Conservation (phyloP, 2,888 invertebrate species). For the Meta bourneti region DNA sequence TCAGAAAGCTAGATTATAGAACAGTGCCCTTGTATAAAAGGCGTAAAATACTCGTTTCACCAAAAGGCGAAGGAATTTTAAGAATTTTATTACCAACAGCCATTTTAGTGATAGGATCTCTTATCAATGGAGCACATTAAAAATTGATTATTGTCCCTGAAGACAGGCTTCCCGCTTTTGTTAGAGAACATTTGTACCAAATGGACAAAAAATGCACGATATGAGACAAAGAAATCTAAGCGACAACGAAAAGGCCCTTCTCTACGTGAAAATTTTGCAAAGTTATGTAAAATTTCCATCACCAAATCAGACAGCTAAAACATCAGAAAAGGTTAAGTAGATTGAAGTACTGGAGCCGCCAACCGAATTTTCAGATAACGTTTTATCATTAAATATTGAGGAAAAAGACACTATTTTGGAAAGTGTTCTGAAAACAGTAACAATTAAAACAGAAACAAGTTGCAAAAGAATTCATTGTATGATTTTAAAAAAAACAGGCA, state of each 20-base stretch:
- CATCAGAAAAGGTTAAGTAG: neutral
- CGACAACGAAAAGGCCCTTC: conserved; percentile 4
- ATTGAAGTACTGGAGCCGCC: neutral
- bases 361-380: neutral
- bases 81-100: neutral
- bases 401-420: neutral
- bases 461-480: neutral
- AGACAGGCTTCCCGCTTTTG: neutral
- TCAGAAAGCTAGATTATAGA: no score
- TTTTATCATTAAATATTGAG: neutral
- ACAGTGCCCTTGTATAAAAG: neutral
- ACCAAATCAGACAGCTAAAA: no score
- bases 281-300: no score
- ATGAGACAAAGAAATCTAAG: neutral
- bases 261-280: no score
- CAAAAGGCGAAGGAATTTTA: neutral
- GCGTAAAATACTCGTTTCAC: no score
- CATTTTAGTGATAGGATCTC: neutral
- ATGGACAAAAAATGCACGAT: neutral
- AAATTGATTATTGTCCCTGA: neutral
- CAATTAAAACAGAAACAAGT: neutral
- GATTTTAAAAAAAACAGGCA: neutral
- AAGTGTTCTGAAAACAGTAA: neutral
- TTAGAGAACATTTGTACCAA: neutral
- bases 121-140: conserved; percentile 4